Base-by-base conservation (phyloP, 2,888 invertebrate species). In the Pelosia muscerda region DNA sequence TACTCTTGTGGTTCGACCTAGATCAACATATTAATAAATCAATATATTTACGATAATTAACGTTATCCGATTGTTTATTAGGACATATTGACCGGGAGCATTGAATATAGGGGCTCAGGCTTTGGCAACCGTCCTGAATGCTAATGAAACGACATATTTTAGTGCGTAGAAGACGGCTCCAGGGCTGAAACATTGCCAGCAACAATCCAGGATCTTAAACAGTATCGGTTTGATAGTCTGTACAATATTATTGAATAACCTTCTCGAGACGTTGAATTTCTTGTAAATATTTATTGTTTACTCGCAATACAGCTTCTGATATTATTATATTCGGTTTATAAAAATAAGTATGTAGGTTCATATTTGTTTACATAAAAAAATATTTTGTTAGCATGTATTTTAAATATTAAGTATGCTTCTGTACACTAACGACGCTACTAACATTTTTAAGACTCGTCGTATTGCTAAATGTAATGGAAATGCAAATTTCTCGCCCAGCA, bases 111-210 rank as follows among this genome's bases (percentile, higher is more conserved):
- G 77, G 67, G 66, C 66, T 68, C 71, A 77, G 75, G 71, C 74
- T 83, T 90, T 91, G 88, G 90, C 90, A 87, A 82, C 77, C 77
- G 74, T 79, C 82, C 81, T 86, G 90, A 90, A 91, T 92, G 89
- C 87, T 90, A 91, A 90, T 89, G 86, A 84, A 84, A 86, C 84
- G 84, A 86, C 87, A 85, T 87, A 85, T 86, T 87, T 85, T 86
- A 87, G 84, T 82, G 78, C 78, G 83, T 82, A 81, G 81, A 86
- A 87, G 85, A 87, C 83, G 84, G 84, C 87, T 89, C 88, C 84
- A 87, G 83, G 84, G 84, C 87, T 89, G 88, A 86, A 88, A 84
- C 83, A 81, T 81, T 90, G 92, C 91, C 91, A 92, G 90, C 83
- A 82, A 81, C 84, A 84, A 86, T 84, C 80, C 80, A 13, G 69